Percentiles rank a stretch among this genome's conserved stretches.
These are phyloP conservation scores for Pollenia amentaria DNA, from an alignment of 2,888 invertebrate species.

Conservation along the genomic window DNA sequence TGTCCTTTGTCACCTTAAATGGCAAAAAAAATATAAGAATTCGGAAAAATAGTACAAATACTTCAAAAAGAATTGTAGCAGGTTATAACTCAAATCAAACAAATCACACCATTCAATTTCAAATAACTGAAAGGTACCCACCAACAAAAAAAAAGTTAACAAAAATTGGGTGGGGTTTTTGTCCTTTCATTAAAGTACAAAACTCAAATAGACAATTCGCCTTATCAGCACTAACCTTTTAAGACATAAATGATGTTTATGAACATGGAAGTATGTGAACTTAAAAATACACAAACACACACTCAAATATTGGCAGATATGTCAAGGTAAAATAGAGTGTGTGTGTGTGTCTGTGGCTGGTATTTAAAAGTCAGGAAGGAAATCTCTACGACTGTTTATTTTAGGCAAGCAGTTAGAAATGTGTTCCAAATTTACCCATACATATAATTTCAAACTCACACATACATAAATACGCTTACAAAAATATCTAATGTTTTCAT, in stretches of 20 bases:
- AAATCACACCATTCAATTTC: constrained; percentile 57
- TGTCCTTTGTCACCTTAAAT: constrained; percentile 10
- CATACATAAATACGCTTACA: not conserved
- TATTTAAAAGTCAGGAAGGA: constrained; percentile 39
- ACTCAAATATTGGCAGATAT: not conserved
- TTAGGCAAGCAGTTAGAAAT: constrained; percentile 35
- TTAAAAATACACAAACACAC: not conserved
- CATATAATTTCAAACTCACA: not conserved
- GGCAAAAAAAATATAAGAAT: constrained; percentile 31
- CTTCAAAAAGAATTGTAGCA: constrained; percentile 37
- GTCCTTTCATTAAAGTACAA: constrained; percentile 19
- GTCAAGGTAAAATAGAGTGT: not conserved
- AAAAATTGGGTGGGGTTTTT: constrained; percentile 36
- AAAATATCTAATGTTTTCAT: constrained; percentile 35
- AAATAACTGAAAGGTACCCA: constrained; percentile 23
- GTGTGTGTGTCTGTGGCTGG: not conserved
- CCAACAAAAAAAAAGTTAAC: constrained; percentile 35
- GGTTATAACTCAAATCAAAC: constrained; percentile 52
- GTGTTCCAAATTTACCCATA: constrained; percentile 13
- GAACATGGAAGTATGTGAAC: constrained; percentile 8
- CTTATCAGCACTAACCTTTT: constrained; percentile 69
- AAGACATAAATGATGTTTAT: constrained; percentile 62
- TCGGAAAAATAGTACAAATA: not conserved
- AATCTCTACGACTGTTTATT: constrained; percentile 52
- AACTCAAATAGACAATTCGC: constrained; percentile 63